Conservation (phyloP, 92 coral and sea anemone genomes). For the Nematostella vectensis region DNA sequence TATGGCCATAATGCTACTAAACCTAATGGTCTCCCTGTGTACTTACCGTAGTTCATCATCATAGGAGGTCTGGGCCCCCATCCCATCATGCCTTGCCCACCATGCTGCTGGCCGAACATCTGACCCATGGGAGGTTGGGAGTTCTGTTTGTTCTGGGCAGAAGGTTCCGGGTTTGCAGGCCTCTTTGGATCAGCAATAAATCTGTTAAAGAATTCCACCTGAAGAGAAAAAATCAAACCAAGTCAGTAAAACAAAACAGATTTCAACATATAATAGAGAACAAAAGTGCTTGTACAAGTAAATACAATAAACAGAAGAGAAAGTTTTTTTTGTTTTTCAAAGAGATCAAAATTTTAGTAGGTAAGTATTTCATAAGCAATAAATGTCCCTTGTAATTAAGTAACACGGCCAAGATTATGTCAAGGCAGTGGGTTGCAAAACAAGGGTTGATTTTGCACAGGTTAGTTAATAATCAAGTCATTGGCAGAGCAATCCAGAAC, state of each 20-base stretch:
- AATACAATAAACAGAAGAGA: too few relatives aligned
- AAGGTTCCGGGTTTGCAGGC: slow-evolving; percentile 67
- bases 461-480: slow-evolving; percentile 11
- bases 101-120: slow-evolving; percentile 73
- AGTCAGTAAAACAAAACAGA: not conserved
- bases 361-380: too few relatives aligned
- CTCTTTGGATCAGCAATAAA: slow-evolving; percentile 82
- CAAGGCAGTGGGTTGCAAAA: slow-evolving; percentile 44
- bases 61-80: slow-evolving; percentile 89
- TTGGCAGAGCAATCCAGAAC: slow-evolving; percentile 18
- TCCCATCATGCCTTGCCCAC: slow-evolving; percentile 80
- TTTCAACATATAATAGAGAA: too few relatives aligned
- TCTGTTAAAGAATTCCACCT: slow-evolving; percentile 93
- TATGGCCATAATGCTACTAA: too few relatives aligned
- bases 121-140: slow-evolving; percentile 44
- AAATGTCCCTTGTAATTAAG: slow-evolving; percentile 15
- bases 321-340: too few relatives aligned
- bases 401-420: slow-evolving; percentile 28
- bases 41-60: slow-evolving; percentile 86
- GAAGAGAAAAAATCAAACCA: not conserved
- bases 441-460: slow-evolving; percentile 41
- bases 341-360: too few relatives aligned
- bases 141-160: slow-evolving; percentile 49
- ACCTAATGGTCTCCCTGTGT: too few relatives aligned
- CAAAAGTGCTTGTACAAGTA: too few relatives aligned